Base-by-base conservation (phyloP, 2,113 vertebrate genomes). In the Podarcis cretensis region DNA sequence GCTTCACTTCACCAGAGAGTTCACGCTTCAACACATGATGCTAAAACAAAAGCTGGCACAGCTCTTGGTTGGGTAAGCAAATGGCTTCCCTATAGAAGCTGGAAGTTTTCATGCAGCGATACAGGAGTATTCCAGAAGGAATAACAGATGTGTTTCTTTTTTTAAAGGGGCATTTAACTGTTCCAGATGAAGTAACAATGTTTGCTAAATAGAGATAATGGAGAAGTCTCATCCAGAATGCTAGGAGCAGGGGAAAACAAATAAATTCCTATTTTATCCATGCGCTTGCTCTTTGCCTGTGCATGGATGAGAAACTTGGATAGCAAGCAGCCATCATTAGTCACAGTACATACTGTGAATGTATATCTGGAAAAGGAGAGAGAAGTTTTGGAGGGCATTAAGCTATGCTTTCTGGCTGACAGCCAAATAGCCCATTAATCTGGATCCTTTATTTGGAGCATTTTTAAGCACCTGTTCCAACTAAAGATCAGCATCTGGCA, bases 31-130 rank as follows among this genome's bases (percentile, higher is more conserved):
- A 93, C 59, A 68, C 83, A 88, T 93, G 91, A 93, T 92, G 89
- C 76, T 80, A 54, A 89, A 90, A 94, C 87, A 25, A 48, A 94
- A 91, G 90, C 27, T 86, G 90, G 78, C 90, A 37, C 81, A 91
- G 68, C 73, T 90, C 65, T 87, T 91, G 89, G 89, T 91, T 95
- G 92, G 83, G 66, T 94, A 93, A 93, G 80, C 92, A 94, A 92
- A 94, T 90, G 90, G 83, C 88, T 93, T 91, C 83, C 76, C 82
- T 89, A 79, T 23, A 87, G 88, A 84, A 48, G 88, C 90, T 13
- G 30, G 82, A 80, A 89, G 73, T 78, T 77, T 79, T 87, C 77
- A 63, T 48, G 78, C 54, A 87, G 65, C 1, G 0, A 63, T 13
- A 30, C 25, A 48, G 18, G 16, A n/a, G 84, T 89, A 66, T 80